phyloP scores from a whole-genome alignment of 2,797 vertebrate species.

The Cuniculus paca region DNA sequence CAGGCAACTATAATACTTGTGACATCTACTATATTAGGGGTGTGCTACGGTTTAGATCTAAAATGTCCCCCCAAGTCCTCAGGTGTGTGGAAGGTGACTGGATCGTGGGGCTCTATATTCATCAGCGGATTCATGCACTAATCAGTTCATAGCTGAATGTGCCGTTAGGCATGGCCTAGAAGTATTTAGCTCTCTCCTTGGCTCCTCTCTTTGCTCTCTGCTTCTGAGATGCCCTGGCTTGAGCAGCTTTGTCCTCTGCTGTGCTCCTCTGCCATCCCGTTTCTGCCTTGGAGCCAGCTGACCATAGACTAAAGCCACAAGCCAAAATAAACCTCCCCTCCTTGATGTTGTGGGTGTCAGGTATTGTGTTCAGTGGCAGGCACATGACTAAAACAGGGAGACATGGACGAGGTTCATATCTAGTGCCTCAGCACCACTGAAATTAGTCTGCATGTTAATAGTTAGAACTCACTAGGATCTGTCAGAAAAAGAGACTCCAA shows the following conservation, averaged over 20 bases:
- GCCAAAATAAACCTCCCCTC: neutral
- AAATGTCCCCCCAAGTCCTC: neutral
- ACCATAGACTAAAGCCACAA: neutral
- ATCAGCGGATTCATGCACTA: neutral
- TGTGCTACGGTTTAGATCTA: neutral
- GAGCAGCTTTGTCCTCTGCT: neutral
- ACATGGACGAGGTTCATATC: neutral
- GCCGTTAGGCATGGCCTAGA: neutral
- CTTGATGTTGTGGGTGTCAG: neutral
- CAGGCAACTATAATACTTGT: neutral
- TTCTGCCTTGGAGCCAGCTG: neutral
- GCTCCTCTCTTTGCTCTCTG: neutral
- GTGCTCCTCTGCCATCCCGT: neutral
- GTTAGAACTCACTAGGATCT: neutral
- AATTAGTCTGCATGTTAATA: neutral
- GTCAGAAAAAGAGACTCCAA: neutral
- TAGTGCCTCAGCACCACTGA: neutral
- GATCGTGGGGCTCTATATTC: neutral
- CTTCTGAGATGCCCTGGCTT: neutral
- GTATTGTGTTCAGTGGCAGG: neutral
- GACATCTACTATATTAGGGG: rapidly evolving
- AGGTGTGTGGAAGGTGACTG: neutral
- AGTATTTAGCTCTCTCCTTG: neutral
- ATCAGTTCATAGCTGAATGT: neutral
- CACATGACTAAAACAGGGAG: neutral